These are phyloP conservation scores for Tamias sibiricus DNA, from an alignment of 2,113 vertebrate species.

Conservation along the genomic window DNA sequence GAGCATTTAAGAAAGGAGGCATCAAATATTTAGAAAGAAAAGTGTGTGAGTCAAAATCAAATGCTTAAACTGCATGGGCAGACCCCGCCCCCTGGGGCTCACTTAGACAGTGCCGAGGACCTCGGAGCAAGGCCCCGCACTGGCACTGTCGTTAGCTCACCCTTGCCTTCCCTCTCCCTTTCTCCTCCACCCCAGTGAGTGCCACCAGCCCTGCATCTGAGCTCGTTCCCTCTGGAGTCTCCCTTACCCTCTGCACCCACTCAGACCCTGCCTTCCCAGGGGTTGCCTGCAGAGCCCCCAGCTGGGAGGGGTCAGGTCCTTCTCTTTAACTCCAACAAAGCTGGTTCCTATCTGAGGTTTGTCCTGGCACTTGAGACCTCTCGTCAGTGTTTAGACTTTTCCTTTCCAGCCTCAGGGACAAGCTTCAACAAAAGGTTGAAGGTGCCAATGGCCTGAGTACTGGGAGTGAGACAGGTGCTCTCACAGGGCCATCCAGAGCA, in stretches of 20 bases:
- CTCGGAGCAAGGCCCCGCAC: accelerated
- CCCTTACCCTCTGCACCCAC: background rate
- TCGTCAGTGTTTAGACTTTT: background rate
- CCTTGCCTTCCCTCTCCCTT: background rate
- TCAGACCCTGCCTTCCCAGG: background rate
- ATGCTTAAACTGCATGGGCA: background rate
- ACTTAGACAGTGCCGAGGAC: background rate
- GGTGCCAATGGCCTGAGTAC: background rate
- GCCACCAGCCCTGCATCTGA: background rate
- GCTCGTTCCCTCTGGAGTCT: background rate
- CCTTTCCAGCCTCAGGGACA: background rate
- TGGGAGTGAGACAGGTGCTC: background rate
- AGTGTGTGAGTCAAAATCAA: constrained; percentile 4
- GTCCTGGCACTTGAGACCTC: background rate
- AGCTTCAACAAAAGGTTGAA: background rate
- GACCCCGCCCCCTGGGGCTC: background rate
- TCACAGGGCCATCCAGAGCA: too few species aligned
- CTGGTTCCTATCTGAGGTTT: background rate
- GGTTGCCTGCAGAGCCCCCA: background rate
- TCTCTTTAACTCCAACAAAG: background rate
- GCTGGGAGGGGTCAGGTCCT: too few species aligned
- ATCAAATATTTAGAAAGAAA: constrained; percentile 27
- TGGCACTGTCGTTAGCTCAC: background rate
- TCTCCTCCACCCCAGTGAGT: background rate
- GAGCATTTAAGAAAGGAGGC: background rate